Evolutionary conservation across 2,888 invertebrate species (phyloP), one percentile per base, ranked within the genome.

Genomic region (Netelia fuscicornis): DNA sequence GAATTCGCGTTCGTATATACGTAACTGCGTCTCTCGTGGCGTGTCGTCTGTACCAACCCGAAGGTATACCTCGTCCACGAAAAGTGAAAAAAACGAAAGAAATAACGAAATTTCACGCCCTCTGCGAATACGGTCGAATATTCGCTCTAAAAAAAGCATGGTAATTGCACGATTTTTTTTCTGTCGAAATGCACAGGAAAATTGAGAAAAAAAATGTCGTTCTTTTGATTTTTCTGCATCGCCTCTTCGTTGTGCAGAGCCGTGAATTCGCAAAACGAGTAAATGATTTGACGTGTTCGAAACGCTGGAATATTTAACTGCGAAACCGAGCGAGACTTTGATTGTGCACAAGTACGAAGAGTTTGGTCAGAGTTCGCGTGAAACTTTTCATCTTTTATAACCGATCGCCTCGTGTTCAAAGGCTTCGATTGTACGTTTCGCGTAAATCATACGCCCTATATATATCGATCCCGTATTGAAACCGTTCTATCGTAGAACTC

Each of bases 11-110:
- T 11, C 67, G 20, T 67, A 67, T 56, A 17, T 30, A 70, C 67
- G 72, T 62, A 68, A 64, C 9, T 37, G 17, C 6, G 56, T 64
- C 64, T 58, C 68, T 58, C 60, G 58, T 58, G 44, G 58, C 44
- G 52, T 68, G 25, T 67, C 44, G 30, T 62, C 74, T 68, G 44
- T 23, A 23, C 25, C 20, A 17, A 25, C 44, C 65, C 20, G 37
- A 44, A 9, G n/a, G 20, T 37, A 37, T 37, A 68, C 25, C 52
- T 23, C 25, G 11, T 20, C n/a, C 13, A 2, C n/a, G 2, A 3
- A 25, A 68, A n/a, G 9, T 25, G 11, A 23, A 68, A 68, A 48
- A 13, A 13, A 2, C 10, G 3, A 11, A 13, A 48, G 13, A 48
- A 48, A 48, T 13, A 48, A 13, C 13, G 48, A 48, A 48, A 48